Evolutionary conservation across 2,797 vertebrate genomes (phyloP), one percentile per base, ranked within the genome.

Genomic region (Falco berigora): DNA sequence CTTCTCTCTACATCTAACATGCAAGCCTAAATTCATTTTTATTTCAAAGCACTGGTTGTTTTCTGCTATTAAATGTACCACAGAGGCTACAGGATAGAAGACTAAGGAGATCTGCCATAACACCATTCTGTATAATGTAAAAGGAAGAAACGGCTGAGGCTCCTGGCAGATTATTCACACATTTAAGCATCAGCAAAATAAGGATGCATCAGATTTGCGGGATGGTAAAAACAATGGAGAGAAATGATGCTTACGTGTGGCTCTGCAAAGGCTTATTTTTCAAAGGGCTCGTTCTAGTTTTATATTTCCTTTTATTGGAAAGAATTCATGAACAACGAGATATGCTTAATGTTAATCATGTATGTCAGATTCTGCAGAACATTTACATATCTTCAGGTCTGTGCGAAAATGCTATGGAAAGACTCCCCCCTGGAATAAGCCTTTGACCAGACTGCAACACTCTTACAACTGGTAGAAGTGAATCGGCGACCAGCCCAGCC

Each of bases 21-120:
- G 53, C 52, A 90, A 91, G 27, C 42, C 56, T 52, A 46, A 85
- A 92, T 47, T 79, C 17, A 64, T 68, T 94, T 94, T 91, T 62
- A 88, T 94, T 95, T 95, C 55, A 90, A 91, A 95, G 55, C 42
- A 19, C 53, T 50, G 58, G 19, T 34, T 87, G 64, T 80, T 96
- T 92, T 87, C 84, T 80, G 27, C 72, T 80, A 42, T 71, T 88
- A 77, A 75, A 49, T 14, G 24, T 38, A 77, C 75, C 72, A 62
- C 40, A 50, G 67, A 71, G 36, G 64, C 34, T 56, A 44, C 1
- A 28, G 69, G 46, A 55, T 17, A 74, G 88, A 67, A 73, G 36
- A 76, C 30, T 62, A 34, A 47, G 56, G 77, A 91, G 47, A 53
- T 46, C 71, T 81, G 77, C 77, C 64, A 38, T 36, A 64, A 73